Evolutionary conservation across 2,888 invertebrate genomes (phyloP).

Genomic region (Teleiodes luculella): DNA sequence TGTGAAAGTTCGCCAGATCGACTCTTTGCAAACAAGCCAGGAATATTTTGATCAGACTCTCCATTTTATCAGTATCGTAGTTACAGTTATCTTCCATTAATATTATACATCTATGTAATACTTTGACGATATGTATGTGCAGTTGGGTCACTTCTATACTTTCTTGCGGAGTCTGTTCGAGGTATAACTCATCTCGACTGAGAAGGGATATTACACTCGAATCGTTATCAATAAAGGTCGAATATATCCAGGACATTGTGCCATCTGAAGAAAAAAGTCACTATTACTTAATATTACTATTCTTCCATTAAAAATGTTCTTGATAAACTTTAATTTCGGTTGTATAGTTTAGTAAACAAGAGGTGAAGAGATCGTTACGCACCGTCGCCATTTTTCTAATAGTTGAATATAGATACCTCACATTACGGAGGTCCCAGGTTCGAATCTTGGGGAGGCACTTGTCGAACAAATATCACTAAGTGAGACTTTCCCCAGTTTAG

Average conservation of each 20-base stretch:
- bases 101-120: conserved; percentile 50
- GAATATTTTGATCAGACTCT: conserved; percentile 63
- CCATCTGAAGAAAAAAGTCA: conserved; percentile 35
- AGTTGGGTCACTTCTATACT: conserved; percentile 60
- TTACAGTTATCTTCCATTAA: conserved; percentile 42
- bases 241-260: conserved; percentile 55
- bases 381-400: too few relatives aligned
- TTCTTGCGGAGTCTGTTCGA: conserved; percentile 58
- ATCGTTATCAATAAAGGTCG: conserved; percentile 56
- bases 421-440: too few relatives aligned
- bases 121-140: conserved; percentile 61
- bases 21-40: conserved; percentile 58
- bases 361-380: too few relatives aligned
- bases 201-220: conserved; percentile 54
- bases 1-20: conserved; percentile 69
- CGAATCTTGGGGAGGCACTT: too few relatives aligned
- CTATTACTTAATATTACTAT: too few relatives aligned
- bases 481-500: too few relatives aligned
- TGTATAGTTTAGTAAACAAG: too few relatives aligned
- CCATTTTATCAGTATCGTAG: conserved; percentile 47
- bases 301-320: too few relatives aligned
- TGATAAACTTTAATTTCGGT: too few relatives aligned
- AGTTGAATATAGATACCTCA: too few relatives aligned
- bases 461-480: too few relatives aligned
- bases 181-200: conserved; percentile 54